A percentile compares a stretch with the other conserved stretches of the same genome.
These are phyloP conservation scores for Ancistrus triradiatus DNA, from an alignment of 2,113 vertebrate genomes.

Conservation along the genomic window DNA sequence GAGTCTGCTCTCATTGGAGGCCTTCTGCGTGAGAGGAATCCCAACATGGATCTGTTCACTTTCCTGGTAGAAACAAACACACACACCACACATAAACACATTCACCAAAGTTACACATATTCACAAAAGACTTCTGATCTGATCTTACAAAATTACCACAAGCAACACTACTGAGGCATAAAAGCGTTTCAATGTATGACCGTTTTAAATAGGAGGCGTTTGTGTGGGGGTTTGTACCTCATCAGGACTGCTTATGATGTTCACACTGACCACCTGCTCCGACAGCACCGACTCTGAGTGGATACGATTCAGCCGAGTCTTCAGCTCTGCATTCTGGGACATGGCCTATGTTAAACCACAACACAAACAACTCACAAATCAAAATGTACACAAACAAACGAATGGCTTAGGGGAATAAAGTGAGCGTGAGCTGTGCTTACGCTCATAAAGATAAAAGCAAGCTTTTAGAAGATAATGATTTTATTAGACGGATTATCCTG, in stretches of 20 bases:
- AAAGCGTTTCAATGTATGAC: neutral
- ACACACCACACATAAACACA: constrained; percentile 44
- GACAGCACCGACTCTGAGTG: constrained; percentile 94
- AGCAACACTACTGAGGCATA: neutral
- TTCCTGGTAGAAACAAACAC: constrained; percentile 60
- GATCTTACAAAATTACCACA: neutral
- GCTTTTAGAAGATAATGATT: neutral
- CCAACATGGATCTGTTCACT: constrained; percentile 83
- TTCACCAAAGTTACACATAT: too few species aligned
- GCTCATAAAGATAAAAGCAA: constrained; percentile 8
- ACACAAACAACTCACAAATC: neutral
- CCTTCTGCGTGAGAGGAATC: constrained; percentile 93
- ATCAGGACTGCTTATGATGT: constrained; percentile 95
- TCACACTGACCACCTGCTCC: constrained; percentile 97
- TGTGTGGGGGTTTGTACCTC: constrained; percentile 76
- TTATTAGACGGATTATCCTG: too few species aligned
- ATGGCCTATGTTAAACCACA: constrained; percentile 72
- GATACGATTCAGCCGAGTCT: constrained; percentile 93
- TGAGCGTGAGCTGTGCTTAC: neutral
- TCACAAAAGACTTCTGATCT: neutral
- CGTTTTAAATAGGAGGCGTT: too few species aligned
- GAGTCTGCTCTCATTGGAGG: constrained; percentile 93
- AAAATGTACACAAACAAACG: too few species aligned
- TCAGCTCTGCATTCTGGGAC: constrained; percentile 95
- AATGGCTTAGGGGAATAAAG: constrained; percentile 71